Conservation (phyloP, 1,140 invertebrate genomes). For the Gryllus bimaculatus region DNA sequence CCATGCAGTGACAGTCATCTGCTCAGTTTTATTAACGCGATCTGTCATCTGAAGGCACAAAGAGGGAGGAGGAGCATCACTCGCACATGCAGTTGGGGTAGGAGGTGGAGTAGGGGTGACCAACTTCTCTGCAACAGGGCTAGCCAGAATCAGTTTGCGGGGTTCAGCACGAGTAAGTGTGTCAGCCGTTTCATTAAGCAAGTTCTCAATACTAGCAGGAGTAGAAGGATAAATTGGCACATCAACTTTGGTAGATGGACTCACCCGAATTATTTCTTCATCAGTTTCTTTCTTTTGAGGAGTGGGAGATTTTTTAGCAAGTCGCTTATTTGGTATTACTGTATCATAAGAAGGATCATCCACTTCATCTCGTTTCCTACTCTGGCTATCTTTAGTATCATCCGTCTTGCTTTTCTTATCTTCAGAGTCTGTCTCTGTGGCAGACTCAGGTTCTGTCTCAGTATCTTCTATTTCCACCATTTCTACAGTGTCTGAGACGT, state of each 20-base stretch:
- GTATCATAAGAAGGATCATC: conserved; percentile 28
- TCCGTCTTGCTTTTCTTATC: neutral
- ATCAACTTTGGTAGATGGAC: neutral
- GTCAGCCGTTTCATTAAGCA: conserved; percentile 12
- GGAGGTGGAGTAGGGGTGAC: conserved; percentile 14
- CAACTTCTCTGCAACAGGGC: neutral
- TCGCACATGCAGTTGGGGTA: neutral
- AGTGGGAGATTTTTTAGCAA: neutral
- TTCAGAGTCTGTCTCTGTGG: conserved; percentile 38
- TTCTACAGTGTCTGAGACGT: conserved; percentile 35
- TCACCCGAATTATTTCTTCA: conserved; percentile 22
- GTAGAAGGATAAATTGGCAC: neutral
- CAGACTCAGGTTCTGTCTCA: conserved; percentile 47
- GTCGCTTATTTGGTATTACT: conserved; percentile 27
- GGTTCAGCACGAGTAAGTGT: conserved; percentile 8
- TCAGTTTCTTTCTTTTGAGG: conserved; percentile 10
- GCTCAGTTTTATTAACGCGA: conserved; percentile 27
- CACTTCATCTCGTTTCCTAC: conserved; percentile 22
- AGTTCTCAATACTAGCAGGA: neutral
- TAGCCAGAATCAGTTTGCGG: conserved; percentile 12
- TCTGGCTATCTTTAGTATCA: conserved; percentile 11
- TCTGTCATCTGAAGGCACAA: conserved; percentile 29
- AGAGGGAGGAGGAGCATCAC: conserved; percentile 15
- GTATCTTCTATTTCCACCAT: conserved; percentile 45
- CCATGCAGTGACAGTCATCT: conserved; percentile 26